Conservation (phyloP, 2,888 invertebrate species). For the Embidobia sp. region DNA sequence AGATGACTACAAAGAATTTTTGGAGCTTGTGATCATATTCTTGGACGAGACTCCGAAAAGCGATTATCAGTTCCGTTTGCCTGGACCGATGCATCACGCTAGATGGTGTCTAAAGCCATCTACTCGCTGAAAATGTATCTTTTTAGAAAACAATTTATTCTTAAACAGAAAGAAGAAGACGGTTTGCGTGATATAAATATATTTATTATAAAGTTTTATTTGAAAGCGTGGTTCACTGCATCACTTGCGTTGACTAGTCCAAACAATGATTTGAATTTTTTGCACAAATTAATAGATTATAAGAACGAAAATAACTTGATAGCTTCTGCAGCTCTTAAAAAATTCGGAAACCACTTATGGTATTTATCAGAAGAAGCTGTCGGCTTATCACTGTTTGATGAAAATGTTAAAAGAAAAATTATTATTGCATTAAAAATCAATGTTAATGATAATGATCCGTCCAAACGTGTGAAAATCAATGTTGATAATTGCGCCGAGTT, state of each 20-base stretch:
- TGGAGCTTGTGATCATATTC: conserved; percentile 68
- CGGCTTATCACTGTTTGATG: conserved; percentile 62
- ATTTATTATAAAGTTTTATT: conserved; percentile 67
- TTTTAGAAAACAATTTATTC: conserved; percentile 65
- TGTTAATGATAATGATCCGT: background rate
- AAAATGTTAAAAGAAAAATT: conserved; percentile 45
- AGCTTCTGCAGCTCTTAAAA: conserved; percentile 35
- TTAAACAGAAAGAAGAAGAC: conserved; percentile 57
- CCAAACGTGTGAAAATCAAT: conserved; percentile 14
- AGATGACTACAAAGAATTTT: conserved; percentile 68
- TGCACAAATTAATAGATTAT: conserved; percentile 61
- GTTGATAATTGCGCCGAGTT: conserved; percentile 3
- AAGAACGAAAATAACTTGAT: conserved; percentile 36
- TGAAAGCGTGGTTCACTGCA: conserved; percentile 49
- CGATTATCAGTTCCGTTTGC: conserved; percentile 34
- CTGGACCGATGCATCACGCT: conserved; percentile 69
- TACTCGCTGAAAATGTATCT: conserved; percentile 71
- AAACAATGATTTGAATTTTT: conserved; percentile 62
- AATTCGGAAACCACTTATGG: conserved; percentile 65
- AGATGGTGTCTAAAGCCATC: conserved; percentile 70
- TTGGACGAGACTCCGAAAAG: conserved; percentile 62
- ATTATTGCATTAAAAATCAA: conserved; percentile 2
- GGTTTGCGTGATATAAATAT: conserved; percentile 65
- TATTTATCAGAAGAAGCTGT: conserved; percentile 63
- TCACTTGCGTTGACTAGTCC: conserved; percentile 62